A percentile compares a stretch with the other conserved stretches of the same genome.
Evolutionary conservation across 1,140 invertebrate species (phyloP).

Genomic region (Drosophila ohnishii): DNA sequence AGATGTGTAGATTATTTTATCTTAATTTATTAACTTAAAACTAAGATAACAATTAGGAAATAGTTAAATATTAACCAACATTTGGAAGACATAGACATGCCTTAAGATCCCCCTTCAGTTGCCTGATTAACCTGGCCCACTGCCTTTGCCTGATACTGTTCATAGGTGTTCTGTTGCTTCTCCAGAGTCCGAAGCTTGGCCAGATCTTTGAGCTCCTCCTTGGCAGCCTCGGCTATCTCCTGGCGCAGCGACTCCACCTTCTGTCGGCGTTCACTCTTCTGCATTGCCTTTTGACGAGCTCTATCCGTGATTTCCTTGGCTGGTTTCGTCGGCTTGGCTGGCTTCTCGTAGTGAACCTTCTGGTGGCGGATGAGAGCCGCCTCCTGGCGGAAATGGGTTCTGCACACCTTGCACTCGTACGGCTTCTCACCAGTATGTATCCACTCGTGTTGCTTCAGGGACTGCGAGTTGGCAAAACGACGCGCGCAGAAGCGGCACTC

Average conservation of each 20-base stretch:
- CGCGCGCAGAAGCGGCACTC: conserved; percentile 76
- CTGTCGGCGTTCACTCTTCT: conserved; percentile 58
- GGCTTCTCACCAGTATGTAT: conserved; percentile 84
- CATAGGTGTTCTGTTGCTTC: conserved; percentile 60
- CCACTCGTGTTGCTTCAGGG: conserved; percentile 81
- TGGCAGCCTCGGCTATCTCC: conserved; percentile 69
- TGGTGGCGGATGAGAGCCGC: conserved; percentile 78
- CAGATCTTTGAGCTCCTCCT: conserved; percentile 66
- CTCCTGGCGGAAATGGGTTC: conserved; percentile 74
- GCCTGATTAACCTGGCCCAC: neutral
- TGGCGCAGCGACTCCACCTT: conserved; percentile 56
- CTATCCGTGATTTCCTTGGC: conserved; percentile 63
- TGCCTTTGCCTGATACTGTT: conserved; percentile 64
- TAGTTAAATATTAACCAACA: conserved; percentile 69
- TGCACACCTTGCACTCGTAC: conserved; percentile 66
- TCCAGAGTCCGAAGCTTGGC: conserved; percentile 47
- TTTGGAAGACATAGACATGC: conserved; percentile 2
- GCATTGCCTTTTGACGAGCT: conserved; percentile 62
- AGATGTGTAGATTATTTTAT: neutral
- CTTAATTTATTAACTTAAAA: conserved; percentile 14
- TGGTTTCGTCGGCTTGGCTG: conserved; percentile 40
- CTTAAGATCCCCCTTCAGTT: neutral
- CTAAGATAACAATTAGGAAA: conserved; percentile 28
- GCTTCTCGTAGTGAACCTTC: conserved; percentile 69
- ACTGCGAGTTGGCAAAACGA: conserved; percentile 79